phyloP scores from a whole-genome alignment of 2,113 vertebrate species.

The Lucifuga dentata region DNA sequence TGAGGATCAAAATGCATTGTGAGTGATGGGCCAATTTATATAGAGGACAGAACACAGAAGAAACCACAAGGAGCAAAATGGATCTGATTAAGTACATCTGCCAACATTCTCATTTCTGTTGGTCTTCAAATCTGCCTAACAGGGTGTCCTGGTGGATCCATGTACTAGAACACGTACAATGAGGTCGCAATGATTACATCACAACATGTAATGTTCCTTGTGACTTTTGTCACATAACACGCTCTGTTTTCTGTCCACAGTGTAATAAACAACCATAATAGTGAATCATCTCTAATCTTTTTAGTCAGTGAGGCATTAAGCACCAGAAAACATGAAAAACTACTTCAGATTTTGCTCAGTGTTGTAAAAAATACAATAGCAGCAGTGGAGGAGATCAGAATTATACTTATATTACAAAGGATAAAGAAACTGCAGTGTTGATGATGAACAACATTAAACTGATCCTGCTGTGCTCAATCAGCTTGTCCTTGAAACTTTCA shows the following conservation, averaged over 20 bases:
- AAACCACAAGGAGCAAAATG: constrained; percentile 27
- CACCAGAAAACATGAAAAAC: too few relatives aligned
- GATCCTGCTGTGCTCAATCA: too few relatives aligned
- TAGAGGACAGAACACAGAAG: constrained; percentile 18
- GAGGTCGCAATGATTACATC: too few relatives aligned
- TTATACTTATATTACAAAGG: too few relatives aligned
- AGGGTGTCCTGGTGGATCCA: constrained; percentile 5
- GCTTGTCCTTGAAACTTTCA: too few relatives aligned
- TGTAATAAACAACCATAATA: constrained; percentile 16
- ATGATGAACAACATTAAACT: too few relatives aligned
- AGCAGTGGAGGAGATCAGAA: too few relatives aligned
- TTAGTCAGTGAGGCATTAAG: too few relatives aligned
- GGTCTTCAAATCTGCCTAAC: constrained; percentile 26
- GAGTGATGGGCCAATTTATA: constrained; percentile 28
- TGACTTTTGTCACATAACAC: constrained; percentile 4
- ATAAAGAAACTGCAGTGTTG: too few relatives aligned
- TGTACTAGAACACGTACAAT: not conserved
- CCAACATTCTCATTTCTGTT: constrained; percentile 16
- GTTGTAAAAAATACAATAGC: too few relatives aligned
- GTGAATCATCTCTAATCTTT: constrained; percentile 14
- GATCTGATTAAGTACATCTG: constrained; percentile 48
- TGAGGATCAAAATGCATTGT: constrained; percentile 18
- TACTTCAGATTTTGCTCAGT: too few relatives aligned
- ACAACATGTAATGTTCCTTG: constrained; percentile 7
- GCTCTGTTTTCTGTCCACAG: constrained; percentile 5